These are phyloP conservation scores for Acanthosepion esculentum DNA, from an alignment of 2,888 invertebrate species.

Conservation along the genomic window DNA sequence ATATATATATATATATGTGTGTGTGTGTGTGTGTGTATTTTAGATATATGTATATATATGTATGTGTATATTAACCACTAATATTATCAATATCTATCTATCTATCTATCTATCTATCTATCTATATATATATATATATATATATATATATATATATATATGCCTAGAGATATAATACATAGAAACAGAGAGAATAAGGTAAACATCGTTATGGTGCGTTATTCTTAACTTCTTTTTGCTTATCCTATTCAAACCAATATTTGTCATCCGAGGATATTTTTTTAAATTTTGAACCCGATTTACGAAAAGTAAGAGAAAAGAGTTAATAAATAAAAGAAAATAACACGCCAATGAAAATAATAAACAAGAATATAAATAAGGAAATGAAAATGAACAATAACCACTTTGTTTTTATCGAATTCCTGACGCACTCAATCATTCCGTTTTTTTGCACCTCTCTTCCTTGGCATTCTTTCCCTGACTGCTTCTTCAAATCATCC, in stretches of 20 bases:
- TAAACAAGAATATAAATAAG: background rate
- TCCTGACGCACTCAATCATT: conserved; percentile 23
- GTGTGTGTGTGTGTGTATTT: too few species aligned
- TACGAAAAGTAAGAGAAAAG: background rate
- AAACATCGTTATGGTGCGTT: too few species aligned
- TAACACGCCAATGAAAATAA: background rate
- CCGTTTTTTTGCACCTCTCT: background rate
- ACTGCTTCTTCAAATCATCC: too few species aligned
- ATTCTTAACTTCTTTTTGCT: background rate
- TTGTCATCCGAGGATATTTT: background rate
- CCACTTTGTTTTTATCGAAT: conserved; percentile 17
- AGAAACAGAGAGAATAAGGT: too few species aligned
- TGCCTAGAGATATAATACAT: too few species aligned
- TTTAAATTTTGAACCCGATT: background rate
- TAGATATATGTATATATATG: too few species aligned
- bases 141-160: too few species aligned
- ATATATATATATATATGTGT: too few species aligned
- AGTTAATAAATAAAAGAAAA: background rate
- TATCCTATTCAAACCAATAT: background rate
- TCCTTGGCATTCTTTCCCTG: background rate
- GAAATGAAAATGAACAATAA: background rate
- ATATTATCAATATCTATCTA: too few species aligned
- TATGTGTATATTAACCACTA: too few species aligned
- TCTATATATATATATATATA: too few species aligned
- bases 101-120: too few species aligned